Evolutionary conservation across 1,140 invertebrate genomes (phyloP).

Genomic region (Gryllus bimaculatus): DNA sequence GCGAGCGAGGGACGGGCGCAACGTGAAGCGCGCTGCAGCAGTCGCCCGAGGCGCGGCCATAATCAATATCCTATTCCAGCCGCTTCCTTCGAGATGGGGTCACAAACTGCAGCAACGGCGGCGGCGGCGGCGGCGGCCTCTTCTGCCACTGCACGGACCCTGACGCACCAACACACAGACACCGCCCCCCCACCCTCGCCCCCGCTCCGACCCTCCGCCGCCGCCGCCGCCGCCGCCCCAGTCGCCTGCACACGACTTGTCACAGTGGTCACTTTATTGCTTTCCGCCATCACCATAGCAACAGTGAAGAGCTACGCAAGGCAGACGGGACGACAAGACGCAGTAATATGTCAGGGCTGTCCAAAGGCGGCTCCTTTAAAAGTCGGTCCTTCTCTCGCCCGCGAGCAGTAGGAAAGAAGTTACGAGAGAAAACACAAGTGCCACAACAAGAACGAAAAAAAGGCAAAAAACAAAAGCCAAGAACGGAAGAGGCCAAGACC

Average conservation of each 20-base stretch:
- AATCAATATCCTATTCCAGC: slow-evolving; percentile 14
- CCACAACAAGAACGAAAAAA: background rate
- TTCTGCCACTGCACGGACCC: background rate
- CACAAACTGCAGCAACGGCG: background rate
- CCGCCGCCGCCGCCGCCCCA: too few relatives aligned
- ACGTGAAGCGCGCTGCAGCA: too few relatives aligned
- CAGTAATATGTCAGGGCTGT: background rate
- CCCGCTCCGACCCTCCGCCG: background rate
- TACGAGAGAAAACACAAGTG: background rate
- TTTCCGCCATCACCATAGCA: slow-evolving; percentile 17
- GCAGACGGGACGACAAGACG: background rate
- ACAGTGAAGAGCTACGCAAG: slow-evolving; percentile 6
- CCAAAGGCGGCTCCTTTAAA: background rate
- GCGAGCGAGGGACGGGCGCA: too few relatives aligned
- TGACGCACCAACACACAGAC: background rate
- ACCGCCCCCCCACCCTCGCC: background rate
- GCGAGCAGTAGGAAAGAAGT: background rate
- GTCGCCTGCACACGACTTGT: slow-evolving; percentile 11
- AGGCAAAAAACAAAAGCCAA: background rate
- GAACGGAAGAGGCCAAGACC: too few relatives aligned
- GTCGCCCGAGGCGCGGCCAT: background rate
- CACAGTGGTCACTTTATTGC: slow-evolving; percentile 21
- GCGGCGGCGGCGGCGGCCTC: background rate
- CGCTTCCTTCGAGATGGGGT: background rate
- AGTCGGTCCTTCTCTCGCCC: background rate